Percentiles rank a stretch among this genome's conserved stretches.
Conservation (phyloP, 2,888 invertebrate genomes). For the Agrotis segetum region DNA sequence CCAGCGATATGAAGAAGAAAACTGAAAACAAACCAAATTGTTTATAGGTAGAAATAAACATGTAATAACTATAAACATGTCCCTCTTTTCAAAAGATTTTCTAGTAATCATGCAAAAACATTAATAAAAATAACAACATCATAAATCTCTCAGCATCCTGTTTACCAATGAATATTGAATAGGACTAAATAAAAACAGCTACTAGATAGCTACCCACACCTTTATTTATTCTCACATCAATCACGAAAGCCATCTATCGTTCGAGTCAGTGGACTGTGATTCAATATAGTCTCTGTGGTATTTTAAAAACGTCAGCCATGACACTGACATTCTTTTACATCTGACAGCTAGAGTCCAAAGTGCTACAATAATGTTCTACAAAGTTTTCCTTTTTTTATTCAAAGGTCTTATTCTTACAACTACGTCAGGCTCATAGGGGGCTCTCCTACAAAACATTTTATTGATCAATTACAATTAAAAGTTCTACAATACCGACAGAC, state of each 20-base stretch:
- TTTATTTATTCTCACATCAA: constrained; percentile 50
- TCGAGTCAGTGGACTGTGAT: constrained; percentile 23
- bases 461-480: no score
- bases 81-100: no score
- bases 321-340: constrained; percentile 3
- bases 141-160: constrained; percentile 33
- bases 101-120: not conserved
- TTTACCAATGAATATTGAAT: constrained; percentile 35
- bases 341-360: no score
- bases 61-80: no score
- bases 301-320: constrained; percentile 45
- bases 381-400: no score
- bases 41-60: not conserved
- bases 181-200: constrained; percentile 15
- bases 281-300: constrained; percentile 32
- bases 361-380: no score
- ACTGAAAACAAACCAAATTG: not conserved
- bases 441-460: no score
- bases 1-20: no score
- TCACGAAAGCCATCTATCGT: constrained; percentile 43
- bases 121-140: not conserved
- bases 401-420: no score
- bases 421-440: no score
- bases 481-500: no score
- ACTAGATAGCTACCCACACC: not conserved